A percentile compares a stretch with the other conserved stretches of the same genome.
Evolutionary conservation across 1,140 invertebrate species (phyloP).

Genomic region (Drosophila paulistorum): DNA sequence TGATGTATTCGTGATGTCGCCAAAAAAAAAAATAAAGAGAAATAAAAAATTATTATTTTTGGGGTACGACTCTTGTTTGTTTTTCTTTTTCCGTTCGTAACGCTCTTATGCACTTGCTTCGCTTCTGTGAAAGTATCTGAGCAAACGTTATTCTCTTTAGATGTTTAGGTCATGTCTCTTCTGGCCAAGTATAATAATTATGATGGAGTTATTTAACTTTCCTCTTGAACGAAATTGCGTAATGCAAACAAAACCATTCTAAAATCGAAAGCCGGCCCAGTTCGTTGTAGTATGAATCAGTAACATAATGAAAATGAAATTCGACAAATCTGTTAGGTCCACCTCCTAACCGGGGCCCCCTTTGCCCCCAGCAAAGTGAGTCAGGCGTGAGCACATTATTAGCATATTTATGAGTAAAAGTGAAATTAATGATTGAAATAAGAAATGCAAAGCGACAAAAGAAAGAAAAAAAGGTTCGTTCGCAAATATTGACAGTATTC

Average conservation of each 20-base stretch:
- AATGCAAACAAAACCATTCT: slow-evolving; percentile 60
- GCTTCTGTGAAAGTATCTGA: slow-evolving; percentile 57
- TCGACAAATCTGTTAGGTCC: not conserved
- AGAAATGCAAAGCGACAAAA: slow-evolving; percentile 30
- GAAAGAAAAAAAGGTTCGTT: slow-evolving; percentile 54
- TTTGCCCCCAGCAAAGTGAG: not conserved
- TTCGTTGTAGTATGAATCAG: slow-evolving; percentile 18
- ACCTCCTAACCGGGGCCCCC: too few species aligned
- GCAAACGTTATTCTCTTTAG: slow-evolving; percentile 27
- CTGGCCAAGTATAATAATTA: slow-evolving; percentile 31
- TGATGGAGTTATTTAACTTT: slow-evolving; percentile 65
- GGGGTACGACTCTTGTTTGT: slow-evolving; percentile 18
- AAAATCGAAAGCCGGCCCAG: slow-evolving; percentile 29
- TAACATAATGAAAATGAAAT: slow-evolving; percentile 12
- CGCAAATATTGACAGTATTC: slow-evolving; percentile 69
- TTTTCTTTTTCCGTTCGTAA: slow-evolving; percentile 38
- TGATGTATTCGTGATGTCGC: slow-evolving; percentile 32
- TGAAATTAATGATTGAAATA: slow-evolving; percentile 73
- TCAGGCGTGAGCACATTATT: slow-evolving; percentile 62
- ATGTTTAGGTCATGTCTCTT: slow-evolving; percentile 11
- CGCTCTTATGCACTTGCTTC: slow-evolving; percentile 52
- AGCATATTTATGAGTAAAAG: slow-evolving; percentile 81
- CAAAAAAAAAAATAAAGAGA: not conserved
- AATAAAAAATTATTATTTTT: not conserved
- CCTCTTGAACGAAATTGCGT: slow-evolving; percentile 61